phyloP scores from a whole-genome alignment of 2,888 invertebrate species.

The Nebria salina region DNA sequence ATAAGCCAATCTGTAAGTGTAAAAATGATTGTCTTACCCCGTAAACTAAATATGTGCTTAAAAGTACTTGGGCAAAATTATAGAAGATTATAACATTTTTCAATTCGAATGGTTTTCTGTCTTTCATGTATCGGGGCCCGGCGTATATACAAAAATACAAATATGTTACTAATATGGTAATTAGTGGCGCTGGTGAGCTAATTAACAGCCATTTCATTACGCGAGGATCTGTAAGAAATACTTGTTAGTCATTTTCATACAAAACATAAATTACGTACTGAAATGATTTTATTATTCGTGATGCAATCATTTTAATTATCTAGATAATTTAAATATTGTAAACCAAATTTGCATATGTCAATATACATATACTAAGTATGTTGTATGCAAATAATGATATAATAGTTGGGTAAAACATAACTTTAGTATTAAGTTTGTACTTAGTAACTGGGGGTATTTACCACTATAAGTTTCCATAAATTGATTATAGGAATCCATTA shows the following conservation, averaged over 20 bases:
- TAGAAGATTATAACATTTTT: slow-evolving; percentile 81
- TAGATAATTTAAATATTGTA: not conserved
- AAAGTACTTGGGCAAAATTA: slow-evolving; percentile 84
- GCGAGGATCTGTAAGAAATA: slow-evolving; percentile 68
- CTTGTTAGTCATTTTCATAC: not conserved
- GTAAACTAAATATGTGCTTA: slow-evolving; percentile 82
- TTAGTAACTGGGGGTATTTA: slow-evolving; percentile 47
- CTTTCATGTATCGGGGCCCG: slow-evolving; percentile 87
- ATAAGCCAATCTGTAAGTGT: too few relatives aligned
- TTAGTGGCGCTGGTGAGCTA: slow-evolving; percentile 73
- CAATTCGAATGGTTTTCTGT: slow-evolving; percentile 83
- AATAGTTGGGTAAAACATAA: too few relatives aligned
- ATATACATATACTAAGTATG: not conserved
- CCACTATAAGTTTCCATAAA: slow-evolving; percentile 59
- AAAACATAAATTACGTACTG: not conserved
- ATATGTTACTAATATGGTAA: slow-evolving; percentile 73
- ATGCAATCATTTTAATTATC: not conserved
- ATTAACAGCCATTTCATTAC: slow-evolving; percentile 80
- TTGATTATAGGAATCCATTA: slow-evolving; percentile 56
- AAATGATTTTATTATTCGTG: not conserved
- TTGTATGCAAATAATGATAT: too few relatives aligned
- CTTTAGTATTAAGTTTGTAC: too few relatives aligned
- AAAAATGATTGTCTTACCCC: slow-evolving; percentile 66
- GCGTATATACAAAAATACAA: slow-evolving; percentile 78
- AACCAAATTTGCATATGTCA: not conserved